phyloP scores from a whole-genome alignment of 1,140 invertebrate genomes.

The Tetraneura akinire region DNA sequence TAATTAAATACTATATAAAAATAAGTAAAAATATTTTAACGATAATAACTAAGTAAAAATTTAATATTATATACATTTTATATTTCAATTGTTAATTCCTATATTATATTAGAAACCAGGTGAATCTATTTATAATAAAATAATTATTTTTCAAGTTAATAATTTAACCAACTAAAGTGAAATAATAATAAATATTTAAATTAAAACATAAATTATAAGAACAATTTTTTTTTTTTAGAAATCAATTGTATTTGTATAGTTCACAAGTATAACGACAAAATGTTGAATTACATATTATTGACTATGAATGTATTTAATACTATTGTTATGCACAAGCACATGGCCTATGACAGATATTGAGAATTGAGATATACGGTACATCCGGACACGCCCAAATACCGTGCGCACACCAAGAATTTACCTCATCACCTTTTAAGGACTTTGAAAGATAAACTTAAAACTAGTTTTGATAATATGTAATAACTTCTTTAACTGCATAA shows the following conservation, averaged over 20 bases:
- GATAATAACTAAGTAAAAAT: too few species aligned
- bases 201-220: too few species aligned
- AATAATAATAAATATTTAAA: too few species aligned
- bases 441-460: slow-evolving; percentile 34
- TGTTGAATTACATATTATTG: neutral
- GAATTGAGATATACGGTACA: slow-evolving; percentile 9
- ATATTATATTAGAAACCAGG: too few species aligned
- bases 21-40: too few species aligned
- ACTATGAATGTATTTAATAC: neutral
- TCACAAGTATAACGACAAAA: neutral
- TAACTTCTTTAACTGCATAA: slow-evolving; percentile 7
- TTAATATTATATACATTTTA: too few species aligned
- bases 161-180: too few species aligned
- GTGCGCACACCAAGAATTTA: slow-evolving; percentile 23
- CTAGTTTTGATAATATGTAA: slow-evolving; percentile 35
- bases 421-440: slow-evolving; percentile 46
- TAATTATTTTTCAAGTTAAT: too few species aligned
- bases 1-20: too few species aligned
- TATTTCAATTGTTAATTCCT: too few species aligned
- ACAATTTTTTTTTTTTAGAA: too few species aligned
- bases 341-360: neutral
- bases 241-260: neutral
- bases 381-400: slow-evolving; percentile 37
- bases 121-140: too few species aligned
- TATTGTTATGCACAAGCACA: neutral